Percentiles rank a stretch among this genome's conserved stretches.
phyloP scores from a whole-genome alignment of 2,113 vertebrate genomes.

The Zosterops pallidus region DNA sequence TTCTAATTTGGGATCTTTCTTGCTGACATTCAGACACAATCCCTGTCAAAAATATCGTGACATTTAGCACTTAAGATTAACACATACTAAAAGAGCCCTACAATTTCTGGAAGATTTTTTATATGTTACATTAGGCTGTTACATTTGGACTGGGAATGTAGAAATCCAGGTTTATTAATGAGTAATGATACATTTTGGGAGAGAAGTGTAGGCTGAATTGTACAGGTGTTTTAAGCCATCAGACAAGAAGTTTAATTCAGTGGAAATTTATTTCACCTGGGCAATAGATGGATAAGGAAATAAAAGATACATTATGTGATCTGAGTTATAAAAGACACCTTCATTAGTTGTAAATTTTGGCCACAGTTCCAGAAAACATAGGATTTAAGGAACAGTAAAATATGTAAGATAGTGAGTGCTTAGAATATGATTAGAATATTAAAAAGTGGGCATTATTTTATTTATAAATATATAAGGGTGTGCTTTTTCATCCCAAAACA shows the following conservation, averaged over 20 bases:
- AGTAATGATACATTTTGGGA: neutral
- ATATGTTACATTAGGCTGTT: neutral
- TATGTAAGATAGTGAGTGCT: neutral
- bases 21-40: slow-evolving; percentile 91
- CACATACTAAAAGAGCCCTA: neutral
- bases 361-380: neutral
- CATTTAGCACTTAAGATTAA: slow-evolving; percentile 16
- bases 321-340: neutral
- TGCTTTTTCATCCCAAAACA: neutral
- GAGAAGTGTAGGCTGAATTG: neutral
- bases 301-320: neutral
- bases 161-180: neutral
- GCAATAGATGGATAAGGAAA: neutral
- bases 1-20: slow-evolving; percentile 93
- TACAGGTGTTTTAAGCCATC: neutral
- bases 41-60: slow-evolving; percentile 75
- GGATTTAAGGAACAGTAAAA: neutral
- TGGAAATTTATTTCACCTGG: neutral
- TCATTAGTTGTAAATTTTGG: neutral
- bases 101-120: neutral
- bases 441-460: neutral
- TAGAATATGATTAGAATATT: neutral
- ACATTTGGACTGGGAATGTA: neutral
- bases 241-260: neutral
- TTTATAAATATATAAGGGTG: neutral